phyloP scores from a whole-genome alignment of 2,113 vertebrate genomes.

The Colinus virginianus region DNA sequence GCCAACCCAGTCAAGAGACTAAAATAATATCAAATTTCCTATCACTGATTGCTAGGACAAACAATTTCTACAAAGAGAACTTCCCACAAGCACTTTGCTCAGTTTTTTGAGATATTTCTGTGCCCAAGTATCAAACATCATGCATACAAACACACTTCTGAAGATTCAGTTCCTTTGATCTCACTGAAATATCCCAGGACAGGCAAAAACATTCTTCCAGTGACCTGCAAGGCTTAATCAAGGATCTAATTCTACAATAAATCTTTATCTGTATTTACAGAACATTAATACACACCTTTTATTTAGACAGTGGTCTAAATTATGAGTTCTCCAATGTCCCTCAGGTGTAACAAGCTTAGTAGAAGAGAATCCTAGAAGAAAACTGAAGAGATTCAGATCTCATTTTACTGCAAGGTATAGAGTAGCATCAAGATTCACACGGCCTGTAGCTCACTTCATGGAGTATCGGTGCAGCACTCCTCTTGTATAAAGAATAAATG shows the following conservation, averaged over 20 bases:
- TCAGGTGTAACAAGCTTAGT: too few relatives aligned
- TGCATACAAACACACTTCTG: not conserved
- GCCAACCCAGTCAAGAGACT: not conserved
- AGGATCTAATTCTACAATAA: not conserved
- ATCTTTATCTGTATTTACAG: not conserved
- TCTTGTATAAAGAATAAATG: not conserved
- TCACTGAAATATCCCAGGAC: not conserved
- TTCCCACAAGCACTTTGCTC: not conserved
- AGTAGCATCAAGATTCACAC: not conserved
- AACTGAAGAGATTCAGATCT: not conserved
- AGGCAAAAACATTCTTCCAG: not conserved
- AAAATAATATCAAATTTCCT: not conserved
- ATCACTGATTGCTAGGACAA: not conserved
- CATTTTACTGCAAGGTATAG: not conserved
- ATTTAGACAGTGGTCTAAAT: not conserved
- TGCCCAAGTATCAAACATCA: not conserved
- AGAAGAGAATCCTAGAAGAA: not conserved
- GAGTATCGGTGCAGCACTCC: not conserved
- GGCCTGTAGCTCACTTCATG: not conserved
- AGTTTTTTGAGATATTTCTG: accelerated
- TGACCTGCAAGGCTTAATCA: not conserved
- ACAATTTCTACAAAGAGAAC: accelerated
- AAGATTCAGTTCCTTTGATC: not conserved
- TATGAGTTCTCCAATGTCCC: not conserved
- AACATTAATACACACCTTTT: not conserved